Percentiles rank a stretch among this genome's conserved stretches.
phyloP scores from a whole-genome alignment of 2,797 vertebrate species.

The Myotis planiceps region DNA sequence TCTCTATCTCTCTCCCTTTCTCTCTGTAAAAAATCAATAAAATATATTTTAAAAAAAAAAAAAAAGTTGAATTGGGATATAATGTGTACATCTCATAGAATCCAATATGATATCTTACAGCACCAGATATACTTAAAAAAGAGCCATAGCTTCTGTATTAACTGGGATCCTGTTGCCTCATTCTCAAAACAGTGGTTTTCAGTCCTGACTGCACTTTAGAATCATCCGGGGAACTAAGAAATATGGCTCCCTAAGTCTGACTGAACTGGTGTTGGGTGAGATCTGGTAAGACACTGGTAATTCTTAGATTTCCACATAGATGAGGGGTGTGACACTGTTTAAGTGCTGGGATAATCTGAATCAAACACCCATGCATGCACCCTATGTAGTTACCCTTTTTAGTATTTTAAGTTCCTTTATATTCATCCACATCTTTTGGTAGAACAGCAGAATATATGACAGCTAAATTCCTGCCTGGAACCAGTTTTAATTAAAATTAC shows the following conservation, averaged over 20 bases:
- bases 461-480: background rate
- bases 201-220: background rate
- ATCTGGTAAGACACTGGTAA: background rate
- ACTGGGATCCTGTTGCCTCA: background rate
- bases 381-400: background rate
- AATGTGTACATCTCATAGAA: background rate
- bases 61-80: background rate
- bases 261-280: background rate
- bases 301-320: background rate
- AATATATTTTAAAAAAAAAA: no score
- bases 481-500: constrained; percentile 9
- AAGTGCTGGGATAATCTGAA: background rate
- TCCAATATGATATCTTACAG: background rate
- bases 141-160: background rate
- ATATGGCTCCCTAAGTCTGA: background rate
- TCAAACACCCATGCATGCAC: background rate
- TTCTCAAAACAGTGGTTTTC: background rate
- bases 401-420: background rate
- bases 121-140: background rate
- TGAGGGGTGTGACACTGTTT: background rate
- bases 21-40: no score
- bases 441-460: background rate
- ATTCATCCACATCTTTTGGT: background rate
- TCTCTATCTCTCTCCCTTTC: no score
- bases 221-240: background rate